phyloP scores from a whole-genome alignment of 2,797 vertebrate genomes.

The Hippopotamyrus pictus region DNA sequence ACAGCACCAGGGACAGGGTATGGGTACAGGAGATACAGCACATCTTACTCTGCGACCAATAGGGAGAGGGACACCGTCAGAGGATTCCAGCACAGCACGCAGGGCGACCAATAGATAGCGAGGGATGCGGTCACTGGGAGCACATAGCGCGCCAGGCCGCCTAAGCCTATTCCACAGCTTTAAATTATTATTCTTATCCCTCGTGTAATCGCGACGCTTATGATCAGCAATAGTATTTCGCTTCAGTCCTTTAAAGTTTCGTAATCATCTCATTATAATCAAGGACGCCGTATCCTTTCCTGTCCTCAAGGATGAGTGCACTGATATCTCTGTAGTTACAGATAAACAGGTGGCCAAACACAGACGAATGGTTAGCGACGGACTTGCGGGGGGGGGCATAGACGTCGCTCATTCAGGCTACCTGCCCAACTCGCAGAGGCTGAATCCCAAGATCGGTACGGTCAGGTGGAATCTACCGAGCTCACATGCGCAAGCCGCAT shows the following conservation, averaged over 20 bases:
- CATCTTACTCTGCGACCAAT: slow-evolving; percentile 78
- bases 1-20: slow-evolving; percentile 91
- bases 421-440: not conserved
- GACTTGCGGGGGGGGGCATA: not conserved
- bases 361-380: slow-evolving; percentile 7
- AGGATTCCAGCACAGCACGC: slow-evolving; percentile 17
- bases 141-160: not conserved
- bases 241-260: slow-evolving; percentile 14
- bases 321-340: slow-evolving; percentile 12
- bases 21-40: slow-evolving; percentile 78
- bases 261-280: slow-evolving; percentile 13
- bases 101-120: slow-evolving; percentile 12
- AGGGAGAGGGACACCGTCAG: slow-evolving; percentile 33
- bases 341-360: slow-evolving; percentile 23
- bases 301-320: not conserved
- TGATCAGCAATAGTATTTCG: slow-evolving; percentile 16
- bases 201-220: not conserved
- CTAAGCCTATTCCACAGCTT: slow-evolving; percentile 1
- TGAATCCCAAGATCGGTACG: not conserved
- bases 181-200: slow-evolving; percentile 12
- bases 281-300: not conserved
- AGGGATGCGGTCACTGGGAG: slow-evolving; percentile 3
- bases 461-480: slow-evolving; percentile 15
- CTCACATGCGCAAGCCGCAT: not conserved
- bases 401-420: not conserved